Base-by-base conservation (phyloP, 1,140 invertebrate genomes). In the Apocrypta bakeri region DNA sequence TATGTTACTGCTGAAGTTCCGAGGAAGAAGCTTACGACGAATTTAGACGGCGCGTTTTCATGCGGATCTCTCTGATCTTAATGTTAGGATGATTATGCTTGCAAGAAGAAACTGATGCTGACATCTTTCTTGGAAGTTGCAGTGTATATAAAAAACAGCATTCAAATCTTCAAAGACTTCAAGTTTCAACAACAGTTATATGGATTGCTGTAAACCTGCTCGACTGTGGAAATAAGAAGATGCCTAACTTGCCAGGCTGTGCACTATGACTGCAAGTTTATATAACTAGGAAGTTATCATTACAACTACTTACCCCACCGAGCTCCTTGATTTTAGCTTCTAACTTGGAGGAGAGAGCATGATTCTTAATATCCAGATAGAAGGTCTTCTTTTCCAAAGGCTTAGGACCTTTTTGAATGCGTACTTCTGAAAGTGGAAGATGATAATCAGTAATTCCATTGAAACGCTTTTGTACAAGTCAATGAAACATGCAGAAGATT, bases 361-460 rank as follows among this genome's bases (percentile, higher is more conserved):
- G 93, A 86, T 95, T 95, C 89, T 94, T 94, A 82, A 95, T 93
- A 85, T 95, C 94, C 93, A 95, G 93, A 89, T 95, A 95, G 92
- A 95, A 95, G 84, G 92, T 94, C 84, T 94, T 94, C 87, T 94
- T 94, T 79, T 91, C 90, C 85, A 94, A 90, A 68, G 93, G 93
- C 86, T 93, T 93, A 48, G 91, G 89, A 84, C 93, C 92, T 85
- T 90, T 93, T 37, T 87, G 85, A 72, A 89, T 84, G 63, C 81
- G 87, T 80, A 89, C 82, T 84, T 86, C 90, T 92, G 78, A 71
- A 87, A 88, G 69, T 3, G 63, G 79, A 83, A 63, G 33, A 69
- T n/a, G 48, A 56, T 17, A 56, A n/a, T 56, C 0, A n/a, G 48
- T 56, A 21, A 48, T 4, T 17, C 0, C 0, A 17, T 7, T 3